These are phyloP conservation scores for Campylorhamphus procurvoides DNA, from an alignment of 2,113 vertebrate species.

Conservation along the genomic window DNA sequence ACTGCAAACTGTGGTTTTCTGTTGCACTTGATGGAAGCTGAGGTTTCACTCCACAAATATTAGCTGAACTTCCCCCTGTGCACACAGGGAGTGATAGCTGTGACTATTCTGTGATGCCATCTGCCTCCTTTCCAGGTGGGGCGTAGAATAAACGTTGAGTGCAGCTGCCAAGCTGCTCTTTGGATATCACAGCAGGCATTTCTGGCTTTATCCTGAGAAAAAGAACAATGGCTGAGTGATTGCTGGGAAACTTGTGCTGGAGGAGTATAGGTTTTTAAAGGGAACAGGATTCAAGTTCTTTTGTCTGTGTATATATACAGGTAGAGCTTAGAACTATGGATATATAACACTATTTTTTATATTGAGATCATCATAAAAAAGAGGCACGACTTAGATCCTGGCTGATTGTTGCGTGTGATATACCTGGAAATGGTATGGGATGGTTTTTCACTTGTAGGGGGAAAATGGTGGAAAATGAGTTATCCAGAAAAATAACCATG, in stretches of 20 bases:
- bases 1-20: not conserved
- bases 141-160: fast-evolving
- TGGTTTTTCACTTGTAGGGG: not conserved
- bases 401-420: not conserved
- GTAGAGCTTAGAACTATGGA: not conserved
- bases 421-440: not conserved
- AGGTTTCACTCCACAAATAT: not conserved
- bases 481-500: not conserved
- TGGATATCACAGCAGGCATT: not conserved
- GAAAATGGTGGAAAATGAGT: not conserved
- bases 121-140: not conserved
- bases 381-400: not conserved
- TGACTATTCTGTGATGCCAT: not conserved
- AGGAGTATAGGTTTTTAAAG: not conserved
- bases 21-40: not conserved
- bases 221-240: not conserved
- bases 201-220: not conserved
- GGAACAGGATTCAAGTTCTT: not conserved
- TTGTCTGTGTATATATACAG: fast-evolving
- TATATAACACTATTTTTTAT: not conserved
- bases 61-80: not conserved
- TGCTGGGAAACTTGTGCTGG: not conserved
- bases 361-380: not conserved
- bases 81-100: not conserved
- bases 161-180: not conserved